Base-by-base conservation (phyloP, 2,113 vertebrate species). In the Kryptolebias marmoratus region DNA sequence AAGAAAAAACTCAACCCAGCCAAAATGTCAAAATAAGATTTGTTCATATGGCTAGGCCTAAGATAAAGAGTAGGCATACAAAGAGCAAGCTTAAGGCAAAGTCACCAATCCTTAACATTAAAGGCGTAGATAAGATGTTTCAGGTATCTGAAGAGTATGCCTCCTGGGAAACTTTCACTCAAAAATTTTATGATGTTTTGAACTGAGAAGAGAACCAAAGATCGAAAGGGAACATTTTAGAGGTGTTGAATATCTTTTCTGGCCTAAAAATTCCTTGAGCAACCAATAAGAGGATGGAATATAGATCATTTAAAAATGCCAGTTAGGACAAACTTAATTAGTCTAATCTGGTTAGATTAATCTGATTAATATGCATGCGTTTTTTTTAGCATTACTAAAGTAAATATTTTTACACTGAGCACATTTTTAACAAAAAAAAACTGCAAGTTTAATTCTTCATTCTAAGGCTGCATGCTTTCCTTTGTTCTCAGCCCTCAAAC, bases 401-500 rank as follows among this genome's bases (percentile, higher is more conserved):
- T 5, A 10, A 42, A 42, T 10, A 5, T 1, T 42, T 42, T 42
- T 42, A 42, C 39, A 42, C 5, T 42, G 8, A 10, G 39, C 39
- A 42, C 32, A 4, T 36, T 36, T 36, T 36, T 36, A 4, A 36
- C 3, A 36, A 8, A 42, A 42, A 42, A 9, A 9, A 1, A 5
- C 39, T 1, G 39, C 10, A 9, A 42, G 39, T 42, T 42, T 6
- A 8, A 1, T 42, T 10, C 5, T 42, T 42, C 9, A 42, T 42
- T 42, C 39, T 42, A 10, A 42, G 5, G 8, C 39, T 8, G 3
- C 10, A 9, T 9, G 27, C 49, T 59, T 54, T 49, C 64, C 13
- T 73, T 39, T 53, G 14, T 73, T 3, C 61, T 22, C 22, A 9
- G 70, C 13, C 39, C 16, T 82, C 39, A 68, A 57, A 66, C 39